Evolutionary conservation across 2,797 vertebrate genomes (phyloP).

Genomic region (Pseudochirops cupreus): DNA sequence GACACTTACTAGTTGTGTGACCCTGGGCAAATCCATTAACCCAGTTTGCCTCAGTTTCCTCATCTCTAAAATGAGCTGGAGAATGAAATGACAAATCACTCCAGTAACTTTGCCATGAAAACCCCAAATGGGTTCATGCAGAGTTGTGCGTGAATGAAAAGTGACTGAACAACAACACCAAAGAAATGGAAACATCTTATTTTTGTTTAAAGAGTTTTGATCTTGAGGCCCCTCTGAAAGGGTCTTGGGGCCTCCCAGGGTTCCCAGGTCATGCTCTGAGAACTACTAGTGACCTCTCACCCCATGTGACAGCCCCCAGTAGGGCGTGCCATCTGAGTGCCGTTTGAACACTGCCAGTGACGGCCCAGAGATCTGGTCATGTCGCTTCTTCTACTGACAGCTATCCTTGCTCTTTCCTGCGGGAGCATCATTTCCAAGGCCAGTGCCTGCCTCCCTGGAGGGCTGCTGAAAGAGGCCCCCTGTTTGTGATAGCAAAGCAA

Average conservation of each 20-base stretch:
- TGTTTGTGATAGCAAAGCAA: neutral
- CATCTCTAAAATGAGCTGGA: neutral
- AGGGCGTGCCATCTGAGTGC: neutral
- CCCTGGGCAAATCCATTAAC: neutral
- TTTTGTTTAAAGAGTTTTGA: neutral
- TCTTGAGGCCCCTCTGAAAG: neutral
- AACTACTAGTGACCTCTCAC: neutral
- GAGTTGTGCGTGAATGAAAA: neutral
- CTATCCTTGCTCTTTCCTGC: conserved; percentile 3
- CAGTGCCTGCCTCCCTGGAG: conserved; percentile 22
- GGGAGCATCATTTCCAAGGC: neutral
- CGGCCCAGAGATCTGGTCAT: neutral
- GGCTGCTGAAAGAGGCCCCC: neutral
- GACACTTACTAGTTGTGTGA: neutral
- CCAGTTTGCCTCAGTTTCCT: neutral
- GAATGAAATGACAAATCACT: neutral
- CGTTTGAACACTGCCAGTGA: neutral
- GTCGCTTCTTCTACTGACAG: neutral
- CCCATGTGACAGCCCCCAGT: neutral
- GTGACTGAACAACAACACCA: neutral
- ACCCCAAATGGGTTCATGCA: neutral
- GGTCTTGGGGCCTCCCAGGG: neutral
- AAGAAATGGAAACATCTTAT: neutral
- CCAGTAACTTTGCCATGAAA: neutral
- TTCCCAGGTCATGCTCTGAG: neutral